These are phyloP conservation scores for Samia ricini DNA, from an alignment of 1,140 invertebrate species.

Conservation along the genomic window DNA sequence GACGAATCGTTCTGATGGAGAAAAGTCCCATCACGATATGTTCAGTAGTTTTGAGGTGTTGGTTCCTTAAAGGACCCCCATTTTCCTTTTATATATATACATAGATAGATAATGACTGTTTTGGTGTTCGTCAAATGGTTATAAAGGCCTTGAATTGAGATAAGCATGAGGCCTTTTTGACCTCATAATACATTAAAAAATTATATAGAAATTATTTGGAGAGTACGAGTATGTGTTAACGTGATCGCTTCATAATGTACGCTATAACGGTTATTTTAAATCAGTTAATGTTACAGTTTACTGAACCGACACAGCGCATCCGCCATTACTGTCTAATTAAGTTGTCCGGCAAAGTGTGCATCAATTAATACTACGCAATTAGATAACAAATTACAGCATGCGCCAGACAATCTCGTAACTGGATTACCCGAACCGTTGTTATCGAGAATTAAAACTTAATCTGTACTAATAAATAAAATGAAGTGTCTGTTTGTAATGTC, in stretches of 20 bases:
- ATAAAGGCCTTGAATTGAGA: no score
- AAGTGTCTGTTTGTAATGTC: no score
- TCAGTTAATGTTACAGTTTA: background rate
- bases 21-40: no score
- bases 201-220: background rate
- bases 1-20: no score
- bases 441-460: background rate
- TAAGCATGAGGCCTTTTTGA: background rate
- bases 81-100: no score
- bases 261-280: background rate
- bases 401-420: background rate
- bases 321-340: conserved; percentile 6
- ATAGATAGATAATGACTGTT: no score
- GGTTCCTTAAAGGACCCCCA: no score
- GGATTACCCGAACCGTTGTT: background rate
- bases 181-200: background rate
- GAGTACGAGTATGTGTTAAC: background rate
- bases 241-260: background rate
- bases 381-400: conserved; percentile 7
- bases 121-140: no score
- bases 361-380: conserved; percentile 7
- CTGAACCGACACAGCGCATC: background rate
- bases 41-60: no score
- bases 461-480: background rate
- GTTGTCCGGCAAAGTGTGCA: background rate